These are phyloP conservation scores for Asarcornis scutulata DNA, from an alignment of 2,113 vertebrate genomes.

Conservation along the genomic window DNA sequence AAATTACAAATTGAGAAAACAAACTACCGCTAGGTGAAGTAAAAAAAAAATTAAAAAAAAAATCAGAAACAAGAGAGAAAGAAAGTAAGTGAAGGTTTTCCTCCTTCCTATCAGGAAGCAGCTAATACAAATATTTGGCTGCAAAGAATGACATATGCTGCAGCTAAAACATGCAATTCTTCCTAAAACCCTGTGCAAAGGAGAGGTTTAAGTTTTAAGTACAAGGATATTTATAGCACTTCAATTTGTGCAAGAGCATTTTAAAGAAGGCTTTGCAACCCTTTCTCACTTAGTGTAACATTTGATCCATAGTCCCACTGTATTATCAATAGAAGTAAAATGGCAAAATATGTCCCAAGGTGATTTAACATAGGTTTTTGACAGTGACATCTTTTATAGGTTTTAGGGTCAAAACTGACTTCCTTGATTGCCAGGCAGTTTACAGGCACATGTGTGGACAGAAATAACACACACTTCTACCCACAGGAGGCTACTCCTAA, in stretches of 20 bases:
- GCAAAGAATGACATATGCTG: not conserved
- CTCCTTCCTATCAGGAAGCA: not conserved
- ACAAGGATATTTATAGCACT: not conserved
- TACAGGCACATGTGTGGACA: not conserved
- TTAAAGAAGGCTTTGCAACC: not conserved
- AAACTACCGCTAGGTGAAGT: not conserved
- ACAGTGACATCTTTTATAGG: not conserved
- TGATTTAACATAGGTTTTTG: not conserved
- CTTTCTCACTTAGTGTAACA: not conserved
- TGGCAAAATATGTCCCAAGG: not conserved
- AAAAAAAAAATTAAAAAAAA: not conserved
- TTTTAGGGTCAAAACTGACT: not conserved
- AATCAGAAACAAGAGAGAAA: not conserved
- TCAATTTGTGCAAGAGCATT: not conserved
- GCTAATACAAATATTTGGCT: not conserved
- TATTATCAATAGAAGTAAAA: not conserved
- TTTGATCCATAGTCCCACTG: not conserved
- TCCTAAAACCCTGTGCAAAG: not conserved
- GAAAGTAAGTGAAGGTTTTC: not conserved
- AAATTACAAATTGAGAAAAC: not conserved
- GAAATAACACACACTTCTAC: not conserved
- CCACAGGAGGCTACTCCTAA: not conserved
- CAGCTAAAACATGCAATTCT: not conserved
- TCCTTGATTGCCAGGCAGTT: not conserved
- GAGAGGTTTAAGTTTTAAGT: not conserved